These are phyloP conservation scores for Micrasema longulum DNA, from an alignment of 1,140 invertebrate genomes.

Conservation along the genomic window DNA sequence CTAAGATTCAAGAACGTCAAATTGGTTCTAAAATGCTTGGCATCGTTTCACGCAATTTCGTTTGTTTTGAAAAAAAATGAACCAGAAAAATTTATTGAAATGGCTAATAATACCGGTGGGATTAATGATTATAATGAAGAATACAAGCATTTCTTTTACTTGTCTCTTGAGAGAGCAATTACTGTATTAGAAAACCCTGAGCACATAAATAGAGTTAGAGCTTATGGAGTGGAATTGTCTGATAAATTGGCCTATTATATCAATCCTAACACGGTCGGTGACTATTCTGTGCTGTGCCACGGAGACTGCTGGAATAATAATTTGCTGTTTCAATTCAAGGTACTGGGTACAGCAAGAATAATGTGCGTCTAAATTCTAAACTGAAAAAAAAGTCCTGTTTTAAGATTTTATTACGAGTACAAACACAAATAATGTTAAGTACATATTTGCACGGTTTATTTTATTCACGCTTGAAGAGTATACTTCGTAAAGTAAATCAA, in stretches of 20 bases:
- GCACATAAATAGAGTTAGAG: constrained; percentile 17
- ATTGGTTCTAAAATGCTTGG: constrained; percentile 65
- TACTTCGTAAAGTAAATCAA: too few relatives aligned
- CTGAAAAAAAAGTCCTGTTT: too few relatives aligned
- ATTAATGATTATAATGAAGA: constrained; percentile 12
- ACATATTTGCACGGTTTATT: too few relatives aligned
- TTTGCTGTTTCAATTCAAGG: constrained; percentile 64
- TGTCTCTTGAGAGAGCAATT: constrained; percentile 31
- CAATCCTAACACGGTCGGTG: constrained; percentile 55
- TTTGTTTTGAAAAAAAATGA: constrained; percentile 41
- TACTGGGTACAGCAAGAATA: too few relatives aligned
- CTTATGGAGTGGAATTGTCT: not conserved
- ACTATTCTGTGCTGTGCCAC: constrained; percentile 65
- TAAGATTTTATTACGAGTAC: too few relatives aligned
- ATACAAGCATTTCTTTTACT: not conserved
- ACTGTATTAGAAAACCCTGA: constrained; percentile 28
- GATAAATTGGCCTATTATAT: constrained; percentile 7
- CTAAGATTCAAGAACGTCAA: constrained; percentile 65
- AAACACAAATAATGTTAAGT: too few relatives aligned
- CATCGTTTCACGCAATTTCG: constrained; percentile 68
- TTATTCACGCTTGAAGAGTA: too few relatives aligned
- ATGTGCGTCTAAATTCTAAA: too few relatives aligned
- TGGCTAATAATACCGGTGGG: not conserved
- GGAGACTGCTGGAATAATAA: constrained; percentile 72
- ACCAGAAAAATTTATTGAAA: constrained; percentile 26